Evolutionary conservation across 2,888 invertebrate species (phyloP).

Genomic region (Gandaritis pyraliata): DNA sequence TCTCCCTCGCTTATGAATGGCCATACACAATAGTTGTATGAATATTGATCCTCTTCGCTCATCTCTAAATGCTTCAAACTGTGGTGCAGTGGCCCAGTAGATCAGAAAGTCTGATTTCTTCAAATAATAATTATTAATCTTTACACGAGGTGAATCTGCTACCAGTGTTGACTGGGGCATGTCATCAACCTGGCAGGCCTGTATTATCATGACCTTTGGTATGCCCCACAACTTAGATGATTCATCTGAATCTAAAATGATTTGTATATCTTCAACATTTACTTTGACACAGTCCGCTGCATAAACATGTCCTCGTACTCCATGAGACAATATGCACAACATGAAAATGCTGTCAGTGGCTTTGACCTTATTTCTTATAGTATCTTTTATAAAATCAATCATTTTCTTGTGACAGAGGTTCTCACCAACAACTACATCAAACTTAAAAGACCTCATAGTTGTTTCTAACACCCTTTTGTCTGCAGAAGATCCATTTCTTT

Average conservation of each 20-base stretch:
- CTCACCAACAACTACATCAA: slow-evolving; percentile 60
- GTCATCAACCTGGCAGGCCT: slow-evolving; percentile 74
- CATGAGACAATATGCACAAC: slow-evolving; percentile 76
- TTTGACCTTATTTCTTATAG: slow-evolving; percentile 56
- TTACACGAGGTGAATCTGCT: slow-evolving; percentile 56
- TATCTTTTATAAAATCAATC: slow-evolving; percentile 60
- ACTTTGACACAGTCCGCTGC: slow-evolving; percentile 74
- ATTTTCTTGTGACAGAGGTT: slow-evolving; percentile 65
- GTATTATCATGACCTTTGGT: slow-evolving; percentile 73
- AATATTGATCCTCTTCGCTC: slow-evolving; percentile 69
- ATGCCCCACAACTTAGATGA: slow-evolving; percentile 58
- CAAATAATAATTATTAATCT: slow-evolving; percentile 48
- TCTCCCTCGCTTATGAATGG: slow-evolving; percentile 53
- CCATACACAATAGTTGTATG: slow-evolving; percentile 67
- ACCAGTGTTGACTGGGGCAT: slow-evolving; percentile 49
- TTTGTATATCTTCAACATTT: slow-evolving; percentile 70
- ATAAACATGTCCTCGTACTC: slow-evolving; percentile 71
- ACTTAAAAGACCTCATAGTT: slow-evolving; percentile 68
- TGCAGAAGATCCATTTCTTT: slow-evolving; percentile 62
- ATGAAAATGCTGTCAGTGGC: slow-evolving; percentile 72
- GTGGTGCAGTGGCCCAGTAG: slow-evolving; percentile 76
- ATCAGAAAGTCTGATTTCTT: slow-evolving; percentile 70
- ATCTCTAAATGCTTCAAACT: slow-evolving; percentile 71
- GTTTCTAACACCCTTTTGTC: slow-evolving; percentile 61
- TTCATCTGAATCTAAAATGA: slow-evolving; percentile 66